These are phyloP conservation scores for Indicator maculatus DNA, from an alignment of 2,113 vertebrate species.

Conservation along the genomic window DNA sequence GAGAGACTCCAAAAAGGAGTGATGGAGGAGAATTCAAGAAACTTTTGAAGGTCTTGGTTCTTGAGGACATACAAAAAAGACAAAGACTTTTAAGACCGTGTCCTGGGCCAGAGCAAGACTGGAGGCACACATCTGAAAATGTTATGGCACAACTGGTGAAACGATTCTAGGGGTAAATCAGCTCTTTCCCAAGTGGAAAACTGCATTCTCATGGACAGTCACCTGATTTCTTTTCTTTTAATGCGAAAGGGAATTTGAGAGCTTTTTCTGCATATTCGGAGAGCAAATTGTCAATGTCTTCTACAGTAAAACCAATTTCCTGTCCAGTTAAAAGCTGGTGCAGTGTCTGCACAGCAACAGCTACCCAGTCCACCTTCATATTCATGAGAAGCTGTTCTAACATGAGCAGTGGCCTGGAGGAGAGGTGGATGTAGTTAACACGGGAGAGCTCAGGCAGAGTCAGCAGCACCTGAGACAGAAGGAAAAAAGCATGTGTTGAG, in stretches of 20 bases:
- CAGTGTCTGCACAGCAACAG: conserved; percentile 82
- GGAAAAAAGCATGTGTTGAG: background rate
- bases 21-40: background rate
- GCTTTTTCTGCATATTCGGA: conserved; percentile 89
- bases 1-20: background rate
- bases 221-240: conserved; percentile 89
- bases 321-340: conserved; percentile 82
- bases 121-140: background rate
- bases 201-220: conserved; percentile 1
- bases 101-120: background rate
- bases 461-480: conserved; percentile 83
- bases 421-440: conserved; percentile 87
- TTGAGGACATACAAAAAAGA: background rate
- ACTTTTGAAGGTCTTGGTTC: background rate
- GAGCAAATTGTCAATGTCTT: conserved; percentile 87
- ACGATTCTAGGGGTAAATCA: background rate
- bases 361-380: conserved; percentile 95
- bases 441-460: conserved; percentile 86
- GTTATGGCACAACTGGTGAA: background rate
- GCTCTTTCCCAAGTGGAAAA: background rate
- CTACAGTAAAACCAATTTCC: conserved; percentile 81
- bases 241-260: conserved; percentile 88
- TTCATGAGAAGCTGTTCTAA: conserved; percentile 98
- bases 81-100: background rate
- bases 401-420: conserved; percentile 90